Percentiles rank a stretch among this genome's conserved stretches.
phyloP scores from a whole-genome alignment of 2,113 vertebrate genomes.

The Tetraodon nigroviridis region DNA sequence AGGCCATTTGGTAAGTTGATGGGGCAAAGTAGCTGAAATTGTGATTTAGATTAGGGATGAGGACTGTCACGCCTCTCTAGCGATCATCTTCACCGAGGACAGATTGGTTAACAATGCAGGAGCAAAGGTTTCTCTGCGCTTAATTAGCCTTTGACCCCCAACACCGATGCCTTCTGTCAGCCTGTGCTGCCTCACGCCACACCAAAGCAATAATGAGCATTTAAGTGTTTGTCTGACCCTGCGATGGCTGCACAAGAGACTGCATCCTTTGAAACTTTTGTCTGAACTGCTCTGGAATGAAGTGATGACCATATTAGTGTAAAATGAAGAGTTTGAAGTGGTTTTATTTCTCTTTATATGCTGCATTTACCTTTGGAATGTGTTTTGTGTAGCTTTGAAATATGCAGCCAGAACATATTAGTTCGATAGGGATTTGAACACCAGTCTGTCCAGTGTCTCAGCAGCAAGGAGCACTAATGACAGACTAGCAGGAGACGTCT shows the following conservation, averaged over 20 bases:
- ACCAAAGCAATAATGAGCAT: constrained; percentile 63
- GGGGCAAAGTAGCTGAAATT: constrained; percentile 65
- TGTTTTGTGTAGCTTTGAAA: too few relatives aligned
- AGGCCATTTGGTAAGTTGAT: constrained; percentile 68
- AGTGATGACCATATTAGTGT: not conserved
- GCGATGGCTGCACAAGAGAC: constrained; percentile 33
- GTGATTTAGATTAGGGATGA: constrained; percentile 66
- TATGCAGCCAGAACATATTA: too few relatives aligned
- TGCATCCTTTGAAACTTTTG: constrained; percentile 45
- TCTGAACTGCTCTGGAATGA: constrained; percentile 12
- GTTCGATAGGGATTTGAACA: too few relatives aligned
- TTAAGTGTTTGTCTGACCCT: constrained; percentile 47
- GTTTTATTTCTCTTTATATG: too few relatives aligned
- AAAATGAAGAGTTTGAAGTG: too few relatives aligned
- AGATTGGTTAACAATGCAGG: constrained; percentile 80
- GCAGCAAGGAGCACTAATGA: too few relatives aligned
- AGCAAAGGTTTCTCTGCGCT: constrained; percentile 73
- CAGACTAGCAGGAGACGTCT: too few relatives aligned
- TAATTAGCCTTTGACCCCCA: constrained; percentile 81
- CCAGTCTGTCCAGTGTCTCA: too few relatives aligned
- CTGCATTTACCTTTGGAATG: too few relatives aligned
- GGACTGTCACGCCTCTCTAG: constrained; percentile 55
- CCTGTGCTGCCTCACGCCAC: constrained; percentile 39
- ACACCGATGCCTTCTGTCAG: constrained; percentile 70
- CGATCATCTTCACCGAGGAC: constrained; percentile 67